A percentile compares a stretch with the other conserved stretches of the same genome.
Conservation (phyloP, 2,888 invertebrate species). For the Chymomyza fuscimana region DNA sequence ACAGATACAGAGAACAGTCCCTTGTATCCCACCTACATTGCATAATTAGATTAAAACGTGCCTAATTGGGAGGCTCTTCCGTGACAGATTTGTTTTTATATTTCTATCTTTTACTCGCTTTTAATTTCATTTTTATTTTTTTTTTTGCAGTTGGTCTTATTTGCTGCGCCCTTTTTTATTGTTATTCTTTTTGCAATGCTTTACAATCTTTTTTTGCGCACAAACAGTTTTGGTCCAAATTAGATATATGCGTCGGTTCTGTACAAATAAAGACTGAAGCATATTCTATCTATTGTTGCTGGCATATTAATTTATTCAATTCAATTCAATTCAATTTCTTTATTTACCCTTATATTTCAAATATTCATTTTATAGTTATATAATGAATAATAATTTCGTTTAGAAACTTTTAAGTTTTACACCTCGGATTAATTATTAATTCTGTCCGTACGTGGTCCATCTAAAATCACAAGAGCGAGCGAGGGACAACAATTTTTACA, state of each 20-base stretch:
- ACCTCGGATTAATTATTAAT: too few species aligned
- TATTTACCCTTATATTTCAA: too few species aligned
- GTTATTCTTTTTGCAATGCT: not conserved
- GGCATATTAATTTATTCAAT: not conserved
- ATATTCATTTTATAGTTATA: too few species aligned
- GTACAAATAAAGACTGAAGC: not conserved
- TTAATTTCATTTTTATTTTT: slow-evolving; percentile 25
- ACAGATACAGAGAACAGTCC: slow-evolving; percentile 41
- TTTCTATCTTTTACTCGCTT: slow-evolving; percentile 18
- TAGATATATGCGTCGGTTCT: not conserved
- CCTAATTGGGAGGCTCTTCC: slow-evolving; percentile 74
- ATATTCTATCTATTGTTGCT: not conserved
- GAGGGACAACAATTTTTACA: too few species aligned
- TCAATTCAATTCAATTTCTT: too few species aligned
- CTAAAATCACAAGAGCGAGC: too few species aligned
- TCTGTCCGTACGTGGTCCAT: too few species aligned
- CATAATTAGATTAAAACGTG: slow-evolving; percentile 78
- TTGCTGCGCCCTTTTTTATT: slow-evolving; percentile 2
- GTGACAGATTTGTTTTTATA: slow-evolving; percentile 32
- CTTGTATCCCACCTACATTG: slow-evolving; percentile 22
- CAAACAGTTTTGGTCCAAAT: slow-evolving; percentile 19
- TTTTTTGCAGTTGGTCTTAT: slow-evolving; percentile 17
- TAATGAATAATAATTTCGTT: too few species aligned
- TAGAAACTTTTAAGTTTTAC: too few species aligned
- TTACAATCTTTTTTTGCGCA: not conserved